Evolutionary conservation across 2,888 invertebrate species (phyloP).

Genomic region (Caradrina clavipalpis): DNA sequence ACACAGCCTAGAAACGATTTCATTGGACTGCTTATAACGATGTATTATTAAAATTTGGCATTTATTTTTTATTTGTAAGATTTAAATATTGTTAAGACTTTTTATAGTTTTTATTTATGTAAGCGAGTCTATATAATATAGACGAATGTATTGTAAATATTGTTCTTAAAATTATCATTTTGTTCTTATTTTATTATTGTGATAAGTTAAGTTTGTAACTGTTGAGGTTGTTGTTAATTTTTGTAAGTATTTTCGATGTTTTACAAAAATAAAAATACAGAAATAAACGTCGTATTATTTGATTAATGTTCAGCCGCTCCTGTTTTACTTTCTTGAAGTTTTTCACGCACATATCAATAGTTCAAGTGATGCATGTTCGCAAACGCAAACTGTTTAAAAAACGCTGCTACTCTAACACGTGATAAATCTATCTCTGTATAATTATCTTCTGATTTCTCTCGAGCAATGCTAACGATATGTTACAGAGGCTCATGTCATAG

Average conservation of each 20-base stretch:
- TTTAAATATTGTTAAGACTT: conserved; percentile 47
- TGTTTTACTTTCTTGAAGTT: conserved; percentile 13
- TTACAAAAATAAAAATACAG: conserved; percentile 63
- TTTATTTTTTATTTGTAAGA: conserved; percentile 57
- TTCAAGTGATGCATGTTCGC: conserved; percentile 24
- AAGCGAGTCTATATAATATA: conserved; percentile 34
- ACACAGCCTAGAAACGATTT: conserved; percentile 19
- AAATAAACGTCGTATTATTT: conserved; percentile 47
- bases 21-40: conserved; percentile 40
- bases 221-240: conserved; percentile 66
- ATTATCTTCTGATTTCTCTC: conserved; percentile 75
- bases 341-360: conserved; percentile 12
- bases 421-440: conserved; percentile 54
- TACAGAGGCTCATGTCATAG: conserved; percentile 65
- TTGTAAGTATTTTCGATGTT: conserved; percentile 55
- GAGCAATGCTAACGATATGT: conserved; percentile 72
- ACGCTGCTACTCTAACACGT: conserved; percentile 74
- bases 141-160: conserved; percentile 65
- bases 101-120: conserved; percentile 40
- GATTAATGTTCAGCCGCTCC: not conserved
- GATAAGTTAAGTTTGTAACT: conserved; percentile 70
- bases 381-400: conserved; percentile 57
- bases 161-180: conserved; percentile 37
- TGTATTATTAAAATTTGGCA: conserved; percentile 57
- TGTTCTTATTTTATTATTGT: conserved; percentile 69